Evolutionary conservation across 2,888 invertebrate species (phyloP).

Genomic region (Stenoptilia bipunctidactyla): DNA sequence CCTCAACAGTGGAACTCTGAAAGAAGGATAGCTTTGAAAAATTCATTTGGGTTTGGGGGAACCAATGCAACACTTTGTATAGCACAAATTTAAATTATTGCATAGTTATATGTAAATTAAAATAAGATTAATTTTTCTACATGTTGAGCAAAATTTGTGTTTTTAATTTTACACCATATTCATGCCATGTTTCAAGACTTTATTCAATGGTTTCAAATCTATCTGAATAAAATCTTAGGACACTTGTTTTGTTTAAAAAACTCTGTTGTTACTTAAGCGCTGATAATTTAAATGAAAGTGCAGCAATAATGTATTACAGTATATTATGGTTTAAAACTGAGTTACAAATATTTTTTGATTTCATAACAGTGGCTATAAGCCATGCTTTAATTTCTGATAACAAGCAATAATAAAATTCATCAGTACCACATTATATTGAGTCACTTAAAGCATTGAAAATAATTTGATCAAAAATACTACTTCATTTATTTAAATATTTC

Average conservation of each 20-base stretch:
- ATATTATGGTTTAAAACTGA: conserved; percentile 57
- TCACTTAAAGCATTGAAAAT: conserved; percentile 59
- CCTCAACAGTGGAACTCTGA: conserved; percentile 70
- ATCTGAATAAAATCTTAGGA: too few species aligned
- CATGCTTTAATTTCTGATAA: conserved; percentile 34
- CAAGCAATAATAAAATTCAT: conserved; percentile 46
- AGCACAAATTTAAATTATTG: conserved; percentile 32
- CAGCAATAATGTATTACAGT: conserved; percentile 31
- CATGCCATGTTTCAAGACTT: too few species aligned
- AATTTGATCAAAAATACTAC: conserved; percentile 64
- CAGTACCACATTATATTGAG: conserved; percentile 50
- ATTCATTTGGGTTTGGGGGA: conserved; percentile 99
- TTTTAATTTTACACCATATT: too few species aligned
- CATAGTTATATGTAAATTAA: conserved; percentile 25
- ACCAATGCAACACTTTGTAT: conserved; percentile 93
- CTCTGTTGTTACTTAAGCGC: too few species aligned
- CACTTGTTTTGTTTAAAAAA: too few species aligned
- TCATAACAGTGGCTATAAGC: conserved; percentile 50
- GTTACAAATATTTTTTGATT: conserved; percentile 64
- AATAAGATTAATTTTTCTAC: too few species aligned
- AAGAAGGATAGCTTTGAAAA: conserved; percentile 86
- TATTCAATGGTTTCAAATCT: too few species aligned
- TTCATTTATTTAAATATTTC: conserved; percentile 59
- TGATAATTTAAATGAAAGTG: conserved; percentile 3
- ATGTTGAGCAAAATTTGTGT: too few species aligned